Conservation (phyloP, 2,113 vertebrate genomes). For the Meriones unguiculatus region DNA sequence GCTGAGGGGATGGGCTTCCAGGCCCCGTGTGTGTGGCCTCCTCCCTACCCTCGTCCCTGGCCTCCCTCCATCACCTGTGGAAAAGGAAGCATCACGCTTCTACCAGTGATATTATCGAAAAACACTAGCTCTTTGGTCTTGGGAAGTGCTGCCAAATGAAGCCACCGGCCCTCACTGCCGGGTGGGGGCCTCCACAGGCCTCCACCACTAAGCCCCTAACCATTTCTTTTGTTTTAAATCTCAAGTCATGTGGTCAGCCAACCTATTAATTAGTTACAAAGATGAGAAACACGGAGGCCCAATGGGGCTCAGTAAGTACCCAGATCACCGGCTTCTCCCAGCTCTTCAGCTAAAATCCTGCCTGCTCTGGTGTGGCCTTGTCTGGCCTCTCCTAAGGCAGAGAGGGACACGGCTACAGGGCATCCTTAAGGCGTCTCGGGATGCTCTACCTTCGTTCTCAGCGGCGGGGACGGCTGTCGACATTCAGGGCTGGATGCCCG, state of each 20-base stretch:
- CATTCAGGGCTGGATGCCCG: slow-evolving; percentile 65
- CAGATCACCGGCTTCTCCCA: not conserved
- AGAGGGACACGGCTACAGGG: too few species aligned
- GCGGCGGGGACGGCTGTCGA: not conserved
- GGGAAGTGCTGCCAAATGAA: not conserved
- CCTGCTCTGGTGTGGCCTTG: not conserved
- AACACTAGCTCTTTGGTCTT: too few species aligned
- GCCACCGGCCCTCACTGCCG: not conserved
- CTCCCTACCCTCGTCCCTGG: not conserved
- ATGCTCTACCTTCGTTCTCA: slow-evolving; percentile 74
- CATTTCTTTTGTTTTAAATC: not conserved
- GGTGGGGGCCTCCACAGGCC: not conserved
- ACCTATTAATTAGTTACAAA: not conserved
- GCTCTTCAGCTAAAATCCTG: not conserved
- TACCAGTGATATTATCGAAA: too few species aligned
- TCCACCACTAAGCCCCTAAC: not conserved
- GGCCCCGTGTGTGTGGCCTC: not conserved
- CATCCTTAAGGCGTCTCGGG: rapidly evolving
- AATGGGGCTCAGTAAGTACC: not conserved
- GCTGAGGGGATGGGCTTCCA: not conserved
- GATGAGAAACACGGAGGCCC: not conserved
- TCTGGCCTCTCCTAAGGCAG: not conserved
- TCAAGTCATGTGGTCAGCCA: not conserved
- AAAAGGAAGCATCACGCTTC: not conserved
- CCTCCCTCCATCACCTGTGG: not conserved